Evolutionary conservation across 1,140 invertebrate genomes (phyloP).

Genomic region (Drosophila quadrilineata): DNA sequence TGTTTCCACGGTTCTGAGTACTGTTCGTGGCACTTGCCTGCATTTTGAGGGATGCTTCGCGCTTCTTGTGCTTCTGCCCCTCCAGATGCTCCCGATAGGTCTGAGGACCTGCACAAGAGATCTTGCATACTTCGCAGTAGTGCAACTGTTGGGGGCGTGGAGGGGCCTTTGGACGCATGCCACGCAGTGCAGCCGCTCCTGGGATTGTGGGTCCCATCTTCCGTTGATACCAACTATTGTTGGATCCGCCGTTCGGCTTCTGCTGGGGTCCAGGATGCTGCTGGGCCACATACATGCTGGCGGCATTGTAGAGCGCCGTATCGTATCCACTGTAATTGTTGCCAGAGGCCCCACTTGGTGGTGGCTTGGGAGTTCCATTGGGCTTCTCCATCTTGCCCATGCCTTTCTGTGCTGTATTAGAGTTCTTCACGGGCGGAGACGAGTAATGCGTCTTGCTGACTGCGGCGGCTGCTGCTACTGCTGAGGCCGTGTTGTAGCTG

Average conservation of each 20-base stretch:
- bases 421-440: conserved; percentile 82
- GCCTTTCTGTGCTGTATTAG: conserved; percentile 57
- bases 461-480: conserved; percentile 81
- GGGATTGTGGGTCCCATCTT: conserved; percentile 81
- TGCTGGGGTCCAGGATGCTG: conserved; percentile 83
- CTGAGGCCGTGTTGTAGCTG: conserved; percentile 81
- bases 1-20: conserved; percentile 85
- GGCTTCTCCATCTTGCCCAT: conserved; percentile 68
- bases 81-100: conserved; percentile 98
- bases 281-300: conserved; percentile 95
- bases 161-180: conserved; percentile 85
- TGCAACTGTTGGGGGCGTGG: conserved; percentile 95
- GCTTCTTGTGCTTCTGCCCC: conserved; percentile 99
- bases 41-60: conserved; percentile 94
- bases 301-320: conserved; percentile 95
- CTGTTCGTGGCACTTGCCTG: conserved; percentile 82
- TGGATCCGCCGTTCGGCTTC: conserved; percentile 57
- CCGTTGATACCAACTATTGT: conserved; percentile 77
- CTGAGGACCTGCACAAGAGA: conserved; percentile 97
- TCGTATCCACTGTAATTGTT: conserved; percentile 92
- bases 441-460: conserved; percentile 82
- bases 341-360: conserved; percentile 83
- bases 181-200: conserved; percentile 49
- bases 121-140: conserved; percentile 98
- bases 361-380: conserved; percentile 53